These are phyloP conservation scores for Leptobrachium leishanense DNA, from an alignment of 2,113 vertebrate species.

Conservation along the genomic window DNA sequence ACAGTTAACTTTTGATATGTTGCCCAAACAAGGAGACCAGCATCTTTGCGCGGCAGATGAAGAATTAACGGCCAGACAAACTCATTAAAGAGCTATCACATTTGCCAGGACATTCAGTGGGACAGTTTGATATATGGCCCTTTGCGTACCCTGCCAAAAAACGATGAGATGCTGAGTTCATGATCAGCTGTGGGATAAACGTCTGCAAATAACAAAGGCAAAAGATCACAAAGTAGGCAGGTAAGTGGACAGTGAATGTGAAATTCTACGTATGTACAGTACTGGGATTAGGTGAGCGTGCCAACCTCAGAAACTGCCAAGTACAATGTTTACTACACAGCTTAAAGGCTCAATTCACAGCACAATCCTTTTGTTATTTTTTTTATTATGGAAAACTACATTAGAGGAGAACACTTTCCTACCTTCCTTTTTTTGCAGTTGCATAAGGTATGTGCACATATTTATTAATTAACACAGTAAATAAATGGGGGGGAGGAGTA, in stretches of 20 bases:
- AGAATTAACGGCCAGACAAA: slow-evolving; percentile 50
- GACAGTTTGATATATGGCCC: slow-evolving; percentile 49
- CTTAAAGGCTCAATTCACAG: not conserved
- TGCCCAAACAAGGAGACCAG: slow-evolving; percentile 45
- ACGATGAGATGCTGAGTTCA: slow-evolving; percentile 39
- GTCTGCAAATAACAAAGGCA: slow-evolving; percentile 25
- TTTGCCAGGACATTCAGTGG: slow-evolving; percentile 46
- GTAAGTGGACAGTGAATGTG: slow-evolving; percentile 33
- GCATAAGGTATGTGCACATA: too few species aligned
- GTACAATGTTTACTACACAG: not conserved
- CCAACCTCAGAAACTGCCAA: slow-evolving; percentile 10
- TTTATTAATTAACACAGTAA: too few species aligned
- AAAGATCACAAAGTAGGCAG: slow-evolving; percentile 33
- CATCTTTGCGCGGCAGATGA: slow-evolving; percentile 49
- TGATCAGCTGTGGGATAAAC: slow-evolving; percentile 41
- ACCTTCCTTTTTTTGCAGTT: too few species aligned
- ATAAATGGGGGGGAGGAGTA: too few species aligned
- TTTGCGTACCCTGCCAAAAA: slow-evolving; percentile 31
- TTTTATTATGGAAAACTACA: slow-evolving; percentile 1
- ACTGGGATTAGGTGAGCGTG: not conserved
- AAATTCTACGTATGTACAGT: slow-evolving; percentile 3
- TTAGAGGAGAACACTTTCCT: not conserved
- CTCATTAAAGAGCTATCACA: slow-evolving; percentile 49
- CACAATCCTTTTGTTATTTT: not conserved
- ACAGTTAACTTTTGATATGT: slow-evolving; percentile 46